Evolutionary conservation across 2,113 vertebrate genomes (phyloP), one percentile per base, ranked within the genome.

Genomic region (Cryptomyrus ogoouensis): DNA sequence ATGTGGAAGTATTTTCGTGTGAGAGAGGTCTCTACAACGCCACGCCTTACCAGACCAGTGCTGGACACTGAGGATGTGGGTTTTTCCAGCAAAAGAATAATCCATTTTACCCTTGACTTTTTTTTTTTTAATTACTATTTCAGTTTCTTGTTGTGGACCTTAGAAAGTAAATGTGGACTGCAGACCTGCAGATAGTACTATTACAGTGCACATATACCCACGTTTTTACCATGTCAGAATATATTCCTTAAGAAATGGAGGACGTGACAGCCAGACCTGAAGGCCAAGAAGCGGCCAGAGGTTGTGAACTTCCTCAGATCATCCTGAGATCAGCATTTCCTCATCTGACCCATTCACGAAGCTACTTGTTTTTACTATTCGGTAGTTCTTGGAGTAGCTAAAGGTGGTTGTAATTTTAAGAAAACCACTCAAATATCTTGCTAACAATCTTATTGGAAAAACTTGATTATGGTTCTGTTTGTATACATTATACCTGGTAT

Each of bases 221-320:
- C 7, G 0, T 17, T 50, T 17, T 50, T 42, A 87, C 84, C 19
- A 5, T n/a, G 21, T 50, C 12, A 35, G 85, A 50, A 87, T 24
- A 46, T 31, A 87, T 87, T 66, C 90, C 35, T 19, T 0, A 10
- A 70, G 21, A 39, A 74, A 27, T 50, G 39, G 58, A 50, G 4
- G 13, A 53, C 17, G 8, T 31, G 27, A 56, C 90, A 90, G 93
- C 89, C 88, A 91, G 93, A 94, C 94, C 94, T 95, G 95, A 95
- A 95, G 94, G 94, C 92, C 94, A 91, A 80, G 86, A 70, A 90
- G 92, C 89, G 88, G 90, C 77, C 83, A n/a, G 91, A 83, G 24
- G 74, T 93, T 91, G 0, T 15, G 42, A 19, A 46, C 44, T 49
- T 47, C 44, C 42, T 44, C 39, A 21, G n/a, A 39, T 7, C 39